Evolutionary conservation across 2,113 vertebrate genomes (phyloP).

Genomic region (Natator depressus): DNA sequence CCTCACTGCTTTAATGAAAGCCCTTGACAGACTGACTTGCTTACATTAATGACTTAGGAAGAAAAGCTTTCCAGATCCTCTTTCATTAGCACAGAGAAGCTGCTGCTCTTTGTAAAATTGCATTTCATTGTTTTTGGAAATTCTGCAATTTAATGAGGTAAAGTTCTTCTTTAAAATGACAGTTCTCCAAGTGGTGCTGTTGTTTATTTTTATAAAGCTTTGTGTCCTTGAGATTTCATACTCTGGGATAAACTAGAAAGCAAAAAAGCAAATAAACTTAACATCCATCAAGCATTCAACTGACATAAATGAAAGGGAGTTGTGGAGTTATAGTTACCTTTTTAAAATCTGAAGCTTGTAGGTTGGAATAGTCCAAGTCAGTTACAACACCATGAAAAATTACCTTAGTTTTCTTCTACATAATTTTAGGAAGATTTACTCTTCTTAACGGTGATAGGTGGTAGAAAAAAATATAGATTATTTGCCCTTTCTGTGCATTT

Average conservation of each 20-base stretch:
- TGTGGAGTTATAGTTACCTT: neutral
- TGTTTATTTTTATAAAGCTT: slow-evolving; percentile 54
- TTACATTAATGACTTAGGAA: slow-evolving; percentile 9
- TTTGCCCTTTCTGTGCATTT: neutral
- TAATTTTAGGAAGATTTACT: neutral
- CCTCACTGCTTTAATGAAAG: neutral
- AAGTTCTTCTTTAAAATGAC: slow-evolving; percentile 34
- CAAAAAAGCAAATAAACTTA: slow-evolving; percentile 38
- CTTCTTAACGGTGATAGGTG: neutral
- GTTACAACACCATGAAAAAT: neutral
- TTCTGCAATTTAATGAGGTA: slow-evolving; percentile 46
- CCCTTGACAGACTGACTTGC: neutral
- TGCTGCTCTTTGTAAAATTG: slow-evolving; percentile 15
- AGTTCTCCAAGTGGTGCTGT: slow-evolving; percentile 20
- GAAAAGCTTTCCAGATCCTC: slow-evolving; percentile 8
- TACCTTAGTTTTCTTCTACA: neutral
- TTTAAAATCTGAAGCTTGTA: neutral
- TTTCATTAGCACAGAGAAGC: slow-evolving; percentile 27
- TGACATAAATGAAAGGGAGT: slow-evolving; percentile 11
- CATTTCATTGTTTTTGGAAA: slow-evolving; percentile 30
- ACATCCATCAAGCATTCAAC: slow-evolving; percentile 12
- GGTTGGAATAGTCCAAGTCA: neutral
- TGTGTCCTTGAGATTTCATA: slow-evolving; percentile 29
- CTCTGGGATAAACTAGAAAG: slow-evolving; percentile 34
- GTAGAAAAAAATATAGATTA: neutral